Percentiles rank a stretch among this genome's conserved stretches.
These are phyloP conservation scores for Plectropomus leopardus DNA, from an alignment of 2,113 vertebrate species.

Conservation along the genomic window DNA sequence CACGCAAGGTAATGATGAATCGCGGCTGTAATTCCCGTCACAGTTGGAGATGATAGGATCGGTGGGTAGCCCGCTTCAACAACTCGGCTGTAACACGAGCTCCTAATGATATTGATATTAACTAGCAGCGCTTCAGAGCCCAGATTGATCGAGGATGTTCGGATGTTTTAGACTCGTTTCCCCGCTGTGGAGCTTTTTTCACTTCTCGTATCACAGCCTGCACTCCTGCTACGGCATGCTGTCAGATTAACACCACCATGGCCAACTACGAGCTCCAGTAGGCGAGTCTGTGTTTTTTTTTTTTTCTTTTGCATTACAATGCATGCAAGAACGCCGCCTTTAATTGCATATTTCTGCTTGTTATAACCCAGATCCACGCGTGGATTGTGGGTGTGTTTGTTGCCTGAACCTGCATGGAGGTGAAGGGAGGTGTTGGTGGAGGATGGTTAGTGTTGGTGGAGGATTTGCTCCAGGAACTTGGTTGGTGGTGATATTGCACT, in stretches of 20 bases:
- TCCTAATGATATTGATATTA: slow-evolving; percentile 20
- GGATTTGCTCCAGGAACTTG: slow-evolving; percentile 65
- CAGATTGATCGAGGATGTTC: slow-evolving; percentile 44
- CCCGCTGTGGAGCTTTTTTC: slow-evolving; percentile 30
- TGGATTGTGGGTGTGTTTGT: slow-evolving; percentile 50
- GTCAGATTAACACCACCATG: slow-evolving; percentile 68
- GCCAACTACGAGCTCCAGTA: slow-evolving; percentile 67
- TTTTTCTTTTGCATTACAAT: not conserved
- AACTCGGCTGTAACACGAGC: slow-evolving; percentile 57
- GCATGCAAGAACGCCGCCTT: not conserved
- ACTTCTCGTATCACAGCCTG: slow-evolving; percentile 52
- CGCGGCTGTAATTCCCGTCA: slow-evolving; percentile 58
- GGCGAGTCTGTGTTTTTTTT: slow-evolving; percentile 45
- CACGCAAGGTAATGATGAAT: slow-evolving; percentile 69
- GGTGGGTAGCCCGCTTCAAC: slow-evolving; percentile 32
- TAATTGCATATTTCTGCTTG: not conserved
- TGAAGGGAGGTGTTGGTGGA: slow-evolving; percentile 28
- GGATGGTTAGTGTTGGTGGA: slow-evolving; percentile 26
- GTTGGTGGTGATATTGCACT: slow-evolving; percentile 46
- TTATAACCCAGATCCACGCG: not conserved
- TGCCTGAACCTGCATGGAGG: slow-evolving; percentile 52
- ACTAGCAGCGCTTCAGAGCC: slow-evolving; percentile 19
- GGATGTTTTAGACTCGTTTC: slow-evolving; percentile 41
- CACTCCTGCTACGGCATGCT: slow-evolving; percentile 70
- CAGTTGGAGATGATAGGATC: slow-evolving; percentile 63